A percentile compares a stretch with the other conserved stretches of the same genome.
Conservation (phyloP, 2,113 vertebrate species). For the Scomber scombrus region DNA sequence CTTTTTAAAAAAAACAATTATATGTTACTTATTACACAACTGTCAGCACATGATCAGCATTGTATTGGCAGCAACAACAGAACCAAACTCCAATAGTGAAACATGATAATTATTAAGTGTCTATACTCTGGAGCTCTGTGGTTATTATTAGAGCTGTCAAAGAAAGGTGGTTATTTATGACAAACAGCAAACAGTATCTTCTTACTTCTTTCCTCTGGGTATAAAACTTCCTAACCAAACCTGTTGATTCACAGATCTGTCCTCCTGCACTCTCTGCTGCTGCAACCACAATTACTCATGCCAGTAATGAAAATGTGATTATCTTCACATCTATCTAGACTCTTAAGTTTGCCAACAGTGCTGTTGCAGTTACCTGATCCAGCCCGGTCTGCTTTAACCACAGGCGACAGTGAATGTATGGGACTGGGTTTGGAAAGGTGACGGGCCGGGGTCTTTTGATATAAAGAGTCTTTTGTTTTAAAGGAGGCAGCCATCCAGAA, state of each 20-base stretch:
- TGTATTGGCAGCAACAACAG: too few species aligned
- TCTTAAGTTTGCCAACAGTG: constrained; percentile 74
- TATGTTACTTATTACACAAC: too few species aligned
- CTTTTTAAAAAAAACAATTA: background rate
- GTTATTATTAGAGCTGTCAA: constrained; percentile 63
- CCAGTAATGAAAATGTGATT: constrained; percentile 69
- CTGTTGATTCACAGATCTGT: constrained; percentile 61
- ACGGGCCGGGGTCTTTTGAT: constrained; percentile 28
- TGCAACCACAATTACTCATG: constrained; percentile 45
- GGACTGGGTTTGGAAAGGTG: constrained; percentile 51
- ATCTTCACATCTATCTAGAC: constrained; percentile 66
- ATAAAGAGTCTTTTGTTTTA: constrained; percentile 74
- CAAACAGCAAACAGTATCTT: constrained; percentile 66
- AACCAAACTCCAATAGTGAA: background rate
- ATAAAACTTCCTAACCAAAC: constrained; percentile 31
- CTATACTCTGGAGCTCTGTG: constrained; percentile 20
- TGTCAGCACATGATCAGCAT: background rate
- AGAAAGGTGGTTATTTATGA: constrained; percentile 70
- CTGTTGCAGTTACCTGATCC: constrained; percentile 69
- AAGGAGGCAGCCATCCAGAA: constrained; percentile 55
- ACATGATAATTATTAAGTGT: too few species aligned
- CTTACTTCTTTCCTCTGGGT: constrained; percentile 65
- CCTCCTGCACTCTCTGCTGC: constrained; percentile 11
- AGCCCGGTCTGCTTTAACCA: constrained; percentile 64
- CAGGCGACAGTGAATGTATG: constrained; percentile 46